Evolutionary conservation across 2,888 invertebrate genomes (phyloP), one percentile per base, ranked within the genome.

Genomic region (Gandaritis pyraliata): DNA sequence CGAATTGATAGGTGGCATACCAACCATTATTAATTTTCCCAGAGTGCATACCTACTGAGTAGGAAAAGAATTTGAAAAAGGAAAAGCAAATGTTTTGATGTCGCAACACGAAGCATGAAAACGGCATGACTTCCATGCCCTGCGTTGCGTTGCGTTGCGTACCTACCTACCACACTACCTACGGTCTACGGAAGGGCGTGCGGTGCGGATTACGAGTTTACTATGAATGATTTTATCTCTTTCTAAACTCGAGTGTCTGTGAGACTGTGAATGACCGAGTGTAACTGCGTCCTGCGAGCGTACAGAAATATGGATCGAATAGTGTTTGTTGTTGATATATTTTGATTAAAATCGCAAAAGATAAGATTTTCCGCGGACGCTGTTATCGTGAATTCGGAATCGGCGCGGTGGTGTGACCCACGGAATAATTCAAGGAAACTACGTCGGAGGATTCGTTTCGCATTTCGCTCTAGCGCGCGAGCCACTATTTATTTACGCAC

Each of bases 181-280:
- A 33, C 33, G 10, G 88, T 86, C 51, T 56, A 56, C 56, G 88
- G 85, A 89, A 90, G 91, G 90, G 89, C 89, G 90, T 89, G 90
- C 90, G 85, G 75, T 82, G 83, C 79, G 78, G 82, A 90, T 89
- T 91, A 91, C 92, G 91, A 91, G 91, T 90, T 90, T 90, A 90
- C 90, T 91, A 91, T 91, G 91, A 92, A 91, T 92, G 91, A 91
- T 90, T 91, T 91, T 90, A 91, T 92, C 91, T 92, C 91, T 90
- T 90, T 92, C 91, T 91, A 90, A 88, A 90, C 87, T 87, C 76
- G 80, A 86, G 88, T 89, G 85, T 87, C 89, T 89, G 90, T 91
- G 91, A 91, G 85, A 87, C 89, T 89, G 90, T 91, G 91, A 91
- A 91, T 91, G 91, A 90, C 90, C 82, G 90, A 90, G 90, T 89